Base-by-base conservation (phyloP, 2,888 invertebrate species). In the Papilio elwesi region DNA sequence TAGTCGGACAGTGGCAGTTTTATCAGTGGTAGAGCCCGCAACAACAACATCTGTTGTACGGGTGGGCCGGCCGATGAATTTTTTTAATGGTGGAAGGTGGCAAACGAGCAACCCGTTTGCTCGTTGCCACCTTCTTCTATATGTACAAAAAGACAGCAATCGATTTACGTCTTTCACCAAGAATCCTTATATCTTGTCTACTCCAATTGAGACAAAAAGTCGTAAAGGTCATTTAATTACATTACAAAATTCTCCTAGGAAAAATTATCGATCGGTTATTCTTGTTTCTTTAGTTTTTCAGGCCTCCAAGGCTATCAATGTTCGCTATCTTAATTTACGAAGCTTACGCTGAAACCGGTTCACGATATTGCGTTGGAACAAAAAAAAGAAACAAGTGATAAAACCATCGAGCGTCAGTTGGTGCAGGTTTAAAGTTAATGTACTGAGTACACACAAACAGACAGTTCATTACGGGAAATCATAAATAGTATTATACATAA, bases 331-430 rank as follows among this genome's bases (percentile, higher is more conserved):
- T 53, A 64, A 10, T 70, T 53, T 53, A 15, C 68, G 47, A 48
- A 36, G 63, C 26, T 64, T 73, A 64, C 64, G 55, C 65, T 68
- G 26, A 59, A 72, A 77, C 77, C 78, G 75, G 77, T 78, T 75
- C 57, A n/a, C 26, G 65, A 51, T 73, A 68, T 53, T 65, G 70
- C 59, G 65, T 59, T 62, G 70, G 12, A 52, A 57, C 80, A 67
- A 85, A 84, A 80, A 82, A 81, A 85, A 81, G 83, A 86, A 85
- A 81, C 76, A 57, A 68, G 71, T 82, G 82, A 85, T 86, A 85
- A 85, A 80, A 71, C 69, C 51, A 64, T 71, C 71, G 75, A 47
- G 26, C 26, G n/a, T 43, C n/a, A 68, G 48, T 49, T 9, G 36
- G 49, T 66, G 51, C 65, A 55, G 55, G 55, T 26, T 65, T 57